Evolutionary conservation across 92 coral and sea anemone species (phyloP), one percentile per base, ranked within the genome.

Genomic region (Umimayanthus chanpuru): DNA sequence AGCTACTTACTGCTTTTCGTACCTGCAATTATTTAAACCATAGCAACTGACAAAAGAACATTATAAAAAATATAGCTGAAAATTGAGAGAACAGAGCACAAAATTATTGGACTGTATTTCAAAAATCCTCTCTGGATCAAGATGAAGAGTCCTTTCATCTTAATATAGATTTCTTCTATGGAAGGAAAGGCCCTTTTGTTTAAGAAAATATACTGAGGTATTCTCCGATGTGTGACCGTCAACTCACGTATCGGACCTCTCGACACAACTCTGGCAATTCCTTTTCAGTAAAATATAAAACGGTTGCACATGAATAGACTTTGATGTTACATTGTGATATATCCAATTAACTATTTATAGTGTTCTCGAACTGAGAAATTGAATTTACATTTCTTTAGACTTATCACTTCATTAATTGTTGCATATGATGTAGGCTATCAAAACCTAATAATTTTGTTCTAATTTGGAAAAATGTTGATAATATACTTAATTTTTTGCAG

Each of bases 311-410:
- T 77, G 83, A 79, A 80, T 50, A 49, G 71, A 4, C 80, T 26
- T 80, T 80, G 85, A 80, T 58, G 30, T 58, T 56, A 25, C 53
- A 64, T 32, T 80, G 14, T 58, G 73, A 61, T 80, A 80, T 10
- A 58, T 80, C 12, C 72, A 80, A 80, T 53, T 53, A 50, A 16
- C 67, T 53, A 15, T 56, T 80, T 80, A 28, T 53, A 20, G 36
- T 58, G 43, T 80, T 30, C 50, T 58, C 55, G 71, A 80, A 80
- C 47, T 38, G 47, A 56, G 49, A 44, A 80, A 40, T 38, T 79
- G 43, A 30, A 58, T 80, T 80, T 61, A 40, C 44, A 32, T 30
- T 20, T 64, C 12, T 38, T 30, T 18, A 39, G 11, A 58, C 44
- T 61, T 56, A 15, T 20, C 4, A 40, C 5, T 32, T 32, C 21